These are phyloP conservation scores for Brachyhypopomus occidentalis DNA, from an alignment of 2,113 vertebrate species.

Conservation along the genomic window DNA sequence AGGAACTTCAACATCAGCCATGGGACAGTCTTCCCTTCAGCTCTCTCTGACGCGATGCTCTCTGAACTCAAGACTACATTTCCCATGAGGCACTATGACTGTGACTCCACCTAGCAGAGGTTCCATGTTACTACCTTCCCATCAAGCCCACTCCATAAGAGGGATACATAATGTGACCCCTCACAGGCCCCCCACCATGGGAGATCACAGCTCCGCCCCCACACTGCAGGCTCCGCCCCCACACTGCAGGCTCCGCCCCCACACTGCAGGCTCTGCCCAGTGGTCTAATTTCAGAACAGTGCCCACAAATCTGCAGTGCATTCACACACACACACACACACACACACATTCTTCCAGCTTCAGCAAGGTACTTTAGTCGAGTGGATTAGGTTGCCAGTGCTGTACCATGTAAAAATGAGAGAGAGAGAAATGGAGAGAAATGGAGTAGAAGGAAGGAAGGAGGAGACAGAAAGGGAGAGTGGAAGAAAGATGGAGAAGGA, in stretches of 20 bases:
- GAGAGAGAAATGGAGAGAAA: background rate
- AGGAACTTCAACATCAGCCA: conserved; percentile 3
- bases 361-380: too few relatives aligned
- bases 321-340: conserved; percentile 36
- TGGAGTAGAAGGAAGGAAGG: background rate
- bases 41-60: background rate
- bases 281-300: too few relatives aligned
- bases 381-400: too few relatives aligned
- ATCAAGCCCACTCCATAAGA: too few relatives aligned
- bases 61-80: conserved; percentile 13
- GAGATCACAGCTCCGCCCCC: too few relatives aligned
- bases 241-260: too few relatives aligned
- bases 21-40: background rate
- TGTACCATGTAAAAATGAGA: too few relatives aligned
- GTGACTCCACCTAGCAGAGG: conserved; percentile 16
- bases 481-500: background rate
- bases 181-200: too few relatives aligned
- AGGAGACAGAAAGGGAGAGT: background rate
- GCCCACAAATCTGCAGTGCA: background rate
- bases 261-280: too few relatives aligned
- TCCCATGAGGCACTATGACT: conserved; percentile 39
- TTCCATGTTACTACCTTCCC: background rate
- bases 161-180: too few relatives aligned
- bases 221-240: too few relatives aligned
- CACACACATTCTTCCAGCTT: background rate